Base-by-base conservation (phyloP, 2,113 vertebrate genomes). In the Dromaius novaehollandiae region DNA sequence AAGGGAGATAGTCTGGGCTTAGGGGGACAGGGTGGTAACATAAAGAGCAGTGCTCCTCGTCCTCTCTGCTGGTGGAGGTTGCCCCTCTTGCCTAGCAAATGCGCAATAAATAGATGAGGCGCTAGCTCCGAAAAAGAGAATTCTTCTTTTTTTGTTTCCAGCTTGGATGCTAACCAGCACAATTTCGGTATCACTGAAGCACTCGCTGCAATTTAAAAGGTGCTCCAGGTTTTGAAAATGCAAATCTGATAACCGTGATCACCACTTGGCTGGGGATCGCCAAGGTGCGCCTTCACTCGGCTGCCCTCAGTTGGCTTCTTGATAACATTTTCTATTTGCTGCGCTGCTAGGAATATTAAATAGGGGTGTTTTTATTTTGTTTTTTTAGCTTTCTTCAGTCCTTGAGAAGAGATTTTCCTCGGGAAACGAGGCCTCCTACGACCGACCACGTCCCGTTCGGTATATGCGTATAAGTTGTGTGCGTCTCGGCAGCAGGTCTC, bases 351-450 rank as follows among this genome's bases (percentile, higher is more conserved):
- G 26, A 69, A 76, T 93, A 89, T 93, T 92, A 91, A 91, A 73
- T 76, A 28, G 7, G 56, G 58, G 10, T 61, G 44, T 1, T 16
- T 83, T 90, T 40, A 24, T 15, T 73, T 90, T 46, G 28, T 15
- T 73, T 55, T 55, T 84, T 65, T 77, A 93, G 58, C 65, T 91
- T 87, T 75, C 84, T n/a, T 58, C 81, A 78, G 89, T 82, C 93
- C 83, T 95, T 90, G 93, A 96, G 91, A 96, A 93, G 32, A 83
- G 87, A 89, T 38, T 38, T 38, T 38, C 38, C 74, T 73, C 48
- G 44, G 66, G 34, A 40, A 58, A 74, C 28, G 25, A 44, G 40
- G 32, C 58, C 86, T 63, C 18, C 12, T 77, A 42, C 73, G 83
- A 80, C 61, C 48, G 18, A 22, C 16, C 60, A 3, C 9, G 60